phyloP scores from a whole-genome alignment of 2,113 vertebrate genomes.

The Castor canadensis region DNA sequence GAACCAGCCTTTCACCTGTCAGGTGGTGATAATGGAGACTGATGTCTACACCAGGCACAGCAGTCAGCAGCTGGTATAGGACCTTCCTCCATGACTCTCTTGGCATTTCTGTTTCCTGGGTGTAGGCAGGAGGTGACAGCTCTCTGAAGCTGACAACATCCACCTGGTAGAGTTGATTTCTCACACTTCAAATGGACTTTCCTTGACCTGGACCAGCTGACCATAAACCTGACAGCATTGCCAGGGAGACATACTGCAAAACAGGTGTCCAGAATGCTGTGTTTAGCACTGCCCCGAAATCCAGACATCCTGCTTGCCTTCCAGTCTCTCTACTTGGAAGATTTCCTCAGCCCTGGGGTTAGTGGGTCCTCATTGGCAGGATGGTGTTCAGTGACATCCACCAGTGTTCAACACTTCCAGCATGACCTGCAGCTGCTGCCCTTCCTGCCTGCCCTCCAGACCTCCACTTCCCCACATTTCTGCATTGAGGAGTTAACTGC shows the following conservation, averaged over 20 bases:
- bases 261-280: not conserved
- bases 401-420: not conserved
- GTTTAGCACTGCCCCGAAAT: not conserved
- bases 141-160: not conserved
- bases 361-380: not conserved
- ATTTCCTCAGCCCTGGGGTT: not conserved
- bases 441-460: not conserved
- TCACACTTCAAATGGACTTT: not conserved
- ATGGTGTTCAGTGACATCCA: not conserved
- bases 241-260: conserved; percentile 35
- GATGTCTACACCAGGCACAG: not conserved
- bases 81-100: not conserved
- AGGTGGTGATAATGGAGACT: not conserved
- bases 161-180: not conserved
- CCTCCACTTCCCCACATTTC: accelerated
- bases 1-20: not conserved
- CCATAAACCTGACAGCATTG: not conserved
- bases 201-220: not conserved
- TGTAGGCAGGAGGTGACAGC: not conserved
- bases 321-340: not conserved
- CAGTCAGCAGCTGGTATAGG: not conserved
- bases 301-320: not conserved
- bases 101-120: not conserved
- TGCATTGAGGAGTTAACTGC: not conserved
- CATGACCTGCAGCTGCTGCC: not conserved